Evolutionary conservation across 2,888 invertebrate species (phyloP), one percentile per base, ranked within the genome.

Genomic region (Molorchus minor): DNA sequence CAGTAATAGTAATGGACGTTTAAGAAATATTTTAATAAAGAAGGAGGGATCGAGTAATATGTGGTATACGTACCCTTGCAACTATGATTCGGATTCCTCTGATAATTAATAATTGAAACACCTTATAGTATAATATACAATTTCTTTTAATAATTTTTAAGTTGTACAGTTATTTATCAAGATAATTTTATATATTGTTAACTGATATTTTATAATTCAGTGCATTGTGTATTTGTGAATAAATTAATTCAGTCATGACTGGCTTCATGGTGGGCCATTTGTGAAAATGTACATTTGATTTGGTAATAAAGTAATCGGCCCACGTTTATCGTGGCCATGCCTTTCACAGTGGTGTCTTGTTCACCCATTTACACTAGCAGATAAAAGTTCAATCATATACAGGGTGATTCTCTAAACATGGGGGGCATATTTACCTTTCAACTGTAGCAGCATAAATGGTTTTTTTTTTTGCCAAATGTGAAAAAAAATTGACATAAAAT

Each of bases 141-240:
- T 49, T 54, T 59, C 38, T 44, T 49, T n/a, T n/a, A n/a, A n/a
- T n/a, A n/a, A 35, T 44, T 59, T 62, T 62, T 65, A 52, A 56
- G 56, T 62, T 66, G 66, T 66, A 66, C 62, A 64, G 64, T 66
- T 66, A 64, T 66, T 64, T 66, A 66, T 66, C 59, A 25, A 56
- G 55, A 56, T 64, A 53, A 65, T 66, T 64, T 66, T 64, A 64
- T 66, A 66, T 60, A 60, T 58, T 66, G 63, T 66, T 63, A 61
- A 55, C 52, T 55, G 43, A 47, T 56, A 52, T 63, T 63, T 60
- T 60, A 56, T 63, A 63, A 58, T 60, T 59, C 43, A 54, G 25
- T 58, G 52, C 33, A 53, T 55, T 51, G 51, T 57, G 58, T 62
- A 58, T 36, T n/a, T 57, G 53, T 60, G 54, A 60, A 60, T 63